These are phyloP conservation scores for Gopherus flavomarginatus DNA, from an alignment of 2,113 vertebrate genomes.

Conservation along the genomic window DNA sequence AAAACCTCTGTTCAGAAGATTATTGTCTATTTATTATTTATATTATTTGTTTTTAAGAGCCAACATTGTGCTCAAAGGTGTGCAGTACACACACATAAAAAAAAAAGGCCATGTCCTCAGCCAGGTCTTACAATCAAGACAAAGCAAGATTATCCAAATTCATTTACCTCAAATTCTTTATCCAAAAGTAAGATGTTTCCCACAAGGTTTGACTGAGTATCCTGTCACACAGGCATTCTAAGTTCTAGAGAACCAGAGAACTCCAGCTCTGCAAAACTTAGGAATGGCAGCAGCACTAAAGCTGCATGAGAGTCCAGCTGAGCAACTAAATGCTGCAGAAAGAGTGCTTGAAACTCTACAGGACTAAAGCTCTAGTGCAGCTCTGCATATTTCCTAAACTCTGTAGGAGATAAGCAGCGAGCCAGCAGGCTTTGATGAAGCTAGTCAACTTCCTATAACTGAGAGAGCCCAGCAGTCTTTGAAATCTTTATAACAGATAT, in stretches of 20 bases:
- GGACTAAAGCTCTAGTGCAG: not conserved
- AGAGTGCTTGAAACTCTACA: not conserved
- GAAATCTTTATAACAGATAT: not conserved
- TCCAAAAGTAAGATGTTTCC: not conserved
- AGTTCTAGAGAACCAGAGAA: not conserved
- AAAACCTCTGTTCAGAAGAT: not conserved
- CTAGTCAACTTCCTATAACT: conserved; percentile 18
- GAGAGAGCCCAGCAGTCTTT: conserved; percentile 27
- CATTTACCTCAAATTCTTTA: not conserved
- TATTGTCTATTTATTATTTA: not conserved
- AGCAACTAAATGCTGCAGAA: not conserved
- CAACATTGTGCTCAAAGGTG: not conserved
- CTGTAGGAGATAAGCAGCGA: conserved; percentile 17
- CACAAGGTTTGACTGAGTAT: not conserved
- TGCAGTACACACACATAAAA: not conserved
- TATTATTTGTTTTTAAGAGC: not conserved
- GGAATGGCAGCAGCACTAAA: not conserved
- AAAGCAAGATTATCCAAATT: not conserved
- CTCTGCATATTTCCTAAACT: conserved; percentile 7
- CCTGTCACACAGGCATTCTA: not conserved
- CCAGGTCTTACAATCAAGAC: not conserved
- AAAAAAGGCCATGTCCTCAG: not conserved
- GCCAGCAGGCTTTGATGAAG: conserved; percentile 41
- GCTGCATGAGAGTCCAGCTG: not conserved
- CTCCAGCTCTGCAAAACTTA: not conserved